Percentiles rank a stretch among this genome's conserved stretches.
These are phyloP conservation scores for Periplaneta americana DNA, from an alignment of 1,140 invertebrate genomes.

Conservation along the genomic window DNA sequence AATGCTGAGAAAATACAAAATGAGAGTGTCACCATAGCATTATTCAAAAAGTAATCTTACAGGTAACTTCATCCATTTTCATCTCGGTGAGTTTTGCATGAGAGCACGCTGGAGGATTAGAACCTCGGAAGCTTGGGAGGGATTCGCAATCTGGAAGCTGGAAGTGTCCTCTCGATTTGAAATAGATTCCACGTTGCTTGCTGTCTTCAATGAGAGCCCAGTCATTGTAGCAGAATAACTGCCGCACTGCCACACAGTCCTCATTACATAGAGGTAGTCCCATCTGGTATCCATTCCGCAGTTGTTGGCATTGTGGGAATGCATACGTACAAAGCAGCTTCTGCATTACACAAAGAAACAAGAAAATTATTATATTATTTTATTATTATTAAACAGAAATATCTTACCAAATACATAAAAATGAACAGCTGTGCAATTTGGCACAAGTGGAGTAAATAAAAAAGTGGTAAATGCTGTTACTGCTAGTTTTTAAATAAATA, in stretches of 20 bases:
- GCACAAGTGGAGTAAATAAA: no score
- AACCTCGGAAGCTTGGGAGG: constrained; percentile 58
- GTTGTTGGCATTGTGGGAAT: constrained; percentile 77
- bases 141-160: constrained; percentile 77
- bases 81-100: constrained; percentile 79
- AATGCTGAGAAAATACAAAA: no score
- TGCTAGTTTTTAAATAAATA: no score
- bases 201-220: constrained; percentile 89
- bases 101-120: constrained; percentile 58
- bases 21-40: no score
- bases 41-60: no score
- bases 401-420: no score
- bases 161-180: constrained; percentile 82
- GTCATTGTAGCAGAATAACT: constrained; percentile 88
- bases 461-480: no score
- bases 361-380: not conserved
- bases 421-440: no score
- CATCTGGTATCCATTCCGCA: constrained; percentile 45
- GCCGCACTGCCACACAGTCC: constrained; percentile 85
- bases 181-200: constrained; percentile 68
- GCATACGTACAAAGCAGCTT: constrained; percentile 87
- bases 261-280: constrained; percentile 78
- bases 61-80: constrained; percentile 65
- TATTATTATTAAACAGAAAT: no score
- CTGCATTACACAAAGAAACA: constrained; percentile 33